Evolutionary conservation across 2,113 vertebrate genomes (phyloP), one percentile per base, ranked within the genome.

Genomic region (Catharus fuscescens): DNA sequence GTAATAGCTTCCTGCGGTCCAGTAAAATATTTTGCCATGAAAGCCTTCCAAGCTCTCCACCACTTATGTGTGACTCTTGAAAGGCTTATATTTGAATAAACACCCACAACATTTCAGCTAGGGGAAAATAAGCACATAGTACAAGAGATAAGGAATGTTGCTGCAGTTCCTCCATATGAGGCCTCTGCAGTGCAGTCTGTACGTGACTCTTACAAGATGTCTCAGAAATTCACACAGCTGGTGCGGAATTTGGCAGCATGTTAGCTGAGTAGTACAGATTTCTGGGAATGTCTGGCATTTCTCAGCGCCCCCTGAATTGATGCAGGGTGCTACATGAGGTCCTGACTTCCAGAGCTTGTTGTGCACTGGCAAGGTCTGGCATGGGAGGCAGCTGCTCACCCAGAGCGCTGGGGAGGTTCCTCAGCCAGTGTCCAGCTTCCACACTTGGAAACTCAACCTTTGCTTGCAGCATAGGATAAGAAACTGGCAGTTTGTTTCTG

Each of bases 241-340:
- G 13, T 88, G 81, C 0, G 0, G 93, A 96, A 94, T 90, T 92
- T 93, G 67, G 64, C 81, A 90, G 67, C 67, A 60, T 80, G 71
- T 28, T 73, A 40, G 44, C 52, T 77, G 56, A 4, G 0, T 13
- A 34, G 54, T 28, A 54, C 19, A 1, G 56, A n/a, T 86, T 94
- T 83, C 85, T 92, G 93, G 64, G 60, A 93, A 83, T 42, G 76
- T 74, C 88, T 95, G 64, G 82, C 79, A 90, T 84, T 94, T 62
- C 79, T 84, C 56, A 40, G 42, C 82, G 50, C 40, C 32, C 87
- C 19, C 38, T 40, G 16, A 53, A 50, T 4, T 57, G 81, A 23
- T 57, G 32, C 1, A 5, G 15, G 19, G 11, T 78, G 18, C 34
- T 67, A 8, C 14, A 53, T 8, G 61, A 87, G 15, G 50, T 85